Base-by-base conservation (phyloP, 2,888 invertebrate genomes). In the Tribolium freemani region DNA sequence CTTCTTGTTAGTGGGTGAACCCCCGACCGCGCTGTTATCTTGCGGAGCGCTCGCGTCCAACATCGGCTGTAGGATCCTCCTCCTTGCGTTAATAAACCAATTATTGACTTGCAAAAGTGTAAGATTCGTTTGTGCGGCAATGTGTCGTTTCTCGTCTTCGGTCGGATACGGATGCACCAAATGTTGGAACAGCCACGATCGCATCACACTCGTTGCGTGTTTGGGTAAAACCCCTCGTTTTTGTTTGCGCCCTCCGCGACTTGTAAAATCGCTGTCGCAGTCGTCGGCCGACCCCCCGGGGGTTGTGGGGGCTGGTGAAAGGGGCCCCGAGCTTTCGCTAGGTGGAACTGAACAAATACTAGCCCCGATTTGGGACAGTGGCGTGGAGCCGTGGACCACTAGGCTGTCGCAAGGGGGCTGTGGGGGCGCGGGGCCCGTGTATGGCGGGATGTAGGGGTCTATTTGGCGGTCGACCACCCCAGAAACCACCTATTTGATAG, bases 101-200 rank as follows among this genome's bases (percentile, higher is more conserved):
- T 95, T 96, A 88, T 96, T 96, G 75, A 97, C 96, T 87, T 96
- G 96, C 2, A 84, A 75, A 31, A 83, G 66, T 0, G 96, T 96
- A 69, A 97, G 90, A 81, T 96, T 93, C 38, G 97, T 97, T 86
- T 96, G 95, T 21, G 93, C 92, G 1, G 96, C 96, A 72, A 97
- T 93, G 75, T 94, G 92, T 31, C 96, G 91, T 86, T 97, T 97
- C 85, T 97, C 96, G 83, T 97, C 97, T 86, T 97, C 97, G 58
- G 96, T 96, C 0, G 97, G 97, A 85, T 97, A 97, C 0, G 97
- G 97, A 87, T 97, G 97, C 96, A 97, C 96, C 82, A 98, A 90
- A 87, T 98, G 97, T 85, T 97, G 96, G 88, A 98, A 98, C 76
- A 98, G 90, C 98, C 98, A 98, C 64, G 96, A 95, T 76, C 97